Base-by-base conservation (phyloP, 2,113 vertebrate genomes). In the Eulemur rufifrons region DNA sequence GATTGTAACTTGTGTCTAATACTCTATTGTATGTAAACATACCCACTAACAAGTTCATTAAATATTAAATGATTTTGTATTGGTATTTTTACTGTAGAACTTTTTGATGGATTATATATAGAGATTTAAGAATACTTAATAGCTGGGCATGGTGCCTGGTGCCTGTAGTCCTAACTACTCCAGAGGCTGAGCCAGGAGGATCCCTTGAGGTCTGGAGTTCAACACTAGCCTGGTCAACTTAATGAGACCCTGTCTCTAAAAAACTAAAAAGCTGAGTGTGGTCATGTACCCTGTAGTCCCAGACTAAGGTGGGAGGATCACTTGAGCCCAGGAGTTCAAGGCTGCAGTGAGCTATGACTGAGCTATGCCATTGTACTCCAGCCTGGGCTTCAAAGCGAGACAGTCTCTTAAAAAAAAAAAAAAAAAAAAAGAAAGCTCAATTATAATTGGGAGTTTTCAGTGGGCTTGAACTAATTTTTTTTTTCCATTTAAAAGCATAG, bases 381-480 rank as follows among this genome's bases (percentile, higher is more conserved):
- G 66, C 66, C 34, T 68, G 7, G 3, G 34, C 17, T 18, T 8
- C 66, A 68, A 18, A 68, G 18, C 0, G 66, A 68, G 34, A 37
- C 34, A 34, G 8, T 37, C 66, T 59, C 52, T 68, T 56, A 7
- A 56, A 69, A 20, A 64, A 61, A 61, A 25, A 52, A 47, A 47
- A 52, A 52, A 5, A 52, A 52, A 61, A 5, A 61, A 27, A 59
- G 59, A 61, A 27, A 27, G 25, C 23, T 25, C 23, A 61, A 61
- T 61, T 25, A 61, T 94, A 92, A 68, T 74, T 86, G 13, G n/a
- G 15, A 82, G 34, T 95, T 95, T 92, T 91, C 73, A 61, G 69
- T 91, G n/a, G 8, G 13, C 47, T 95, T 94, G 68, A 84, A 54
- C 63, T 92, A 66, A 92, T 74, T 56, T 86, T 81, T 23, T 74